Conservation (phyloP, 2,797 vertebrate genomes). For the Acropternis orthonyx region DNA sequence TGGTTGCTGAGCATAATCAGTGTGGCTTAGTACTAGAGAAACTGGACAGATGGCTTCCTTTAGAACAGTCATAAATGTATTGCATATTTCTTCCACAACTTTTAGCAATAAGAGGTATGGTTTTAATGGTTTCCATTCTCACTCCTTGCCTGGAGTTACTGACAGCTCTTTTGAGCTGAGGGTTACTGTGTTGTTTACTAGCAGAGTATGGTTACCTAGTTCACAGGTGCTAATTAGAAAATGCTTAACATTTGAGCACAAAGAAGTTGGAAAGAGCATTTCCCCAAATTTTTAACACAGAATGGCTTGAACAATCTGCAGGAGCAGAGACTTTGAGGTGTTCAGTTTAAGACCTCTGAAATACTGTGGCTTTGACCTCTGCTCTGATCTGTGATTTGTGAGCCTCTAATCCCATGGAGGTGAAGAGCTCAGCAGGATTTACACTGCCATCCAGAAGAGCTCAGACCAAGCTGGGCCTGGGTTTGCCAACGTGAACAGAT, state of each 20-base stretch:
- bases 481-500: background rate
- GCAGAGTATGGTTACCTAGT: background rate
- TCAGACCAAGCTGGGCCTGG: background rate
- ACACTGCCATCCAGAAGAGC: background rate
- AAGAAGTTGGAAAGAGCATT: background rate
- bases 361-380: background rate
- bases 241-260: background rate
- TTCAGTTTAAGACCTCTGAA: background rate
- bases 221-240: background rate
- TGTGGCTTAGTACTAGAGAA: background rate
- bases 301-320: background rate
- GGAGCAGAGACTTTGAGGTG: background rate
- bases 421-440: background rate
- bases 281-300: background rate
- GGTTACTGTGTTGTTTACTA: background rate
- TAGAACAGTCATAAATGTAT: background rate
- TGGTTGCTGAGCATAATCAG: background rate
- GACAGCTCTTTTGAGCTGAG: background rate
- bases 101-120: background rate
- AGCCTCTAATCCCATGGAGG: background rate
- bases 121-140: constrained; percentile 2
- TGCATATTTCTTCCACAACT: background rate
- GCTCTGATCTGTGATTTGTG: background rate
- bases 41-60: constrained; percentile 11
- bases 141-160: background rate